These are phyloP conservation scores for Parauchenoglanis ngamensis DNA, from an alignment of 2,797 vertebrate species.

Conservation along the genomic window DNA sequence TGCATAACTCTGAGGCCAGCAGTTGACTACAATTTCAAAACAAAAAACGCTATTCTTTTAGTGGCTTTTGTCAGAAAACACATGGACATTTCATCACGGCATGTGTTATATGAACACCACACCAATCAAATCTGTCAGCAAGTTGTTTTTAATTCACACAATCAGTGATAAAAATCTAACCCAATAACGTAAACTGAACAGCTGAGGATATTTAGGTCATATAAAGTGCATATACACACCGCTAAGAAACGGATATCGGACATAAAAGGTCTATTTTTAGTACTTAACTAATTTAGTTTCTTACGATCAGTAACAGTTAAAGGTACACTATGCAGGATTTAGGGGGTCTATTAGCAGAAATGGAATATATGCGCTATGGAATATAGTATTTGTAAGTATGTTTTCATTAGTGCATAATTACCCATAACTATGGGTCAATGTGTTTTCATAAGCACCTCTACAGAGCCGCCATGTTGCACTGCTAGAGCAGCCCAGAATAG, in stretches of 20 bases:
- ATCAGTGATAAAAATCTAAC: not conserved
- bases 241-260: not conserved
- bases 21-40: not conserved
- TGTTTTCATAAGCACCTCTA: too few species aligned
- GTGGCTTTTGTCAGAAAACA: not conserved
- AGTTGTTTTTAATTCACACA: not conserved
- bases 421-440: too few species aligned
- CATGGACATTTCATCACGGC: not conserved
- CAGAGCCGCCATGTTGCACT: too few species aligned
- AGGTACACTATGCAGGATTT: too few species aligned
- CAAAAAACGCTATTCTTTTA: not conserved
- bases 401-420: too few species aligned
- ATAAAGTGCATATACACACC: not conserved
- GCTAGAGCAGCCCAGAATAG: too few species aligned
- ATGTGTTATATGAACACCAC: not conserved
- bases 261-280: too few species aligned
- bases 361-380: too few species aligned
- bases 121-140: not conserved
- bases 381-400: too few species aligned
- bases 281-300: not conserved
- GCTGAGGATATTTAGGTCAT: not conserved
- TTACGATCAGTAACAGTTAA: not conserved
- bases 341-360: too few species aligned
- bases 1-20: slow-evolving; percentile 21
- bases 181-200: not conserved